A percentile compares a stretch with the other conserved stretches of the same genome.
Evolutionary conservation across 2,888 invertebrate genomes (phyloP).

Genomic region (Brachypalpus laphriformis): DNA sequence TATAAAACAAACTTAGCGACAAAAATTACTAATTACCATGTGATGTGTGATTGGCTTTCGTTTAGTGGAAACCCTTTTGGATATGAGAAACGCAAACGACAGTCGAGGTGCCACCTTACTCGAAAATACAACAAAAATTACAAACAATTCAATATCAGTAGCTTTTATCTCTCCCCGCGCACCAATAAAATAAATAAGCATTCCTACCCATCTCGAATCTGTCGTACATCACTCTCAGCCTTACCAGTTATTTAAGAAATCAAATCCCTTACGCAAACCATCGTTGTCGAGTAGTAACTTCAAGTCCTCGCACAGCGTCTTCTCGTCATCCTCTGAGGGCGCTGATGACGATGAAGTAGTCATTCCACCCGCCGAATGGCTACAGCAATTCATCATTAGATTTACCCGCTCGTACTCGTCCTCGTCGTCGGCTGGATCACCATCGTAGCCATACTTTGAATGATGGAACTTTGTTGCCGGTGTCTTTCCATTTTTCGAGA

Average conservation of each 20-base stretch:
- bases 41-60: neutral
- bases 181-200: neutral
- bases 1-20: neutral
- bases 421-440: conserved; percentile 50
- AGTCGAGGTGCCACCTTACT: neutral
- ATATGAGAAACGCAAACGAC: neutral
- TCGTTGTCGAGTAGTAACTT: conserved; percentile 76
- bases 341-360: conserved; percentile 76
- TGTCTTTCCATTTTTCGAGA: conserved; percentile 60
- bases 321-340: conserved; percentile 75
- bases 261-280: conserved; percentile 77
- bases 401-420: conserved; percentile 59
- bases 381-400: conserved; percentile 71
- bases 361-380: conserved; percentile 65
- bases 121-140: conserved; percentile 14
- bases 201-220: neutral
- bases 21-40: neutral
- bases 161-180: conserved; percentile 45
- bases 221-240: neutral
- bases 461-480: conserved; percentile 40
- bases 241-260: conserved; percentile 80
- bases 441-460: conserved; percentile 59
- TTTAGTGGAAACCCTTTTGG: neutral
- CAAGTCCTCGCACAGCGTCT: conserved; percentile 76
- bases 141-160: conserved; percentile 30